These are phyloP conservation scores for Pachyrhynchus sulphureomaculatus DNA, from an alignment of 1,140 invertebrate genomes.

Conservation along the genomic window DNA sequence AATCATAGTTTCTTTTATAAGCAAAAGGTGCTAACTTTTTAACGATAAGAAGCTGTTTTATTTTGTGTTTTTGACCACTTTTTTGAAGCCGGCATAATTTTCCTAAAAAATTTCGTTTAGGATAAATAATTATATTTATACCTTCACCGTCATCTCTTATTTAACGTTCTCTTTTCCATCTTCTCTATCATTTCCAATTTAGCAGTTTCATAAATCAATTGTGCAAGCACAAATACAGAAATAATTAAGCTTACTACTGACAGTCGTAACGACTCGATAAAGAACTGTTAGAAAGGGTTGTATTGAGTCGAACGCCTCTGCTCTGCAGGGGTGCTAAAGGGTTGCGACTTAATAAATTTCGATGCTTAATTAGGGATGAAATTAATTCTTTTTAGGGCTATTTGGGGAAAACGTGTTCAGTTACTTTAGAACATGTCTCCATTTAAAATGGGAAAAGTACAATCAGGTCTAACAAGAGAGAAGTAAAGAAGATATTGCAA, in stretches of 20 bases:
- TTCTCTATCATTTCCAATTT: conserved; percentile 26
- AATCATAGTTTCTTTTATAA: too few relatives aligned
- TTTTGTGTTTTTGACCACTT: too few relatives aligned
- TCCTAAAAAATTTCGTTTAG: too few relatives aligned
- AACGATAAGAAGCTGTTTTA: too few relatives aligned
- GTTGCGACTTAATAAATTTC: conserved; percentile 44
- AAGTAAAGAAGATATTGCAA: too few relatives aligned
- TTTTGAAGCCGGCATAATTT: too few relatives aligned
- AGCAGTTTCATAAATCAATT: conserved; percentile 39
- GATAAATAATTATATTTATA: too few relatives aligned
- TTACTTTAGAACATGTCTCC: conserved; percentile 12
- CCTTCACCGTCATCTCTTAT: too few relatives aligned
- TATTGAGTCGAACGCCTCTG: conserved; percentile 34
- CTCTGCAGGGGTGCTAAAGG: conserved; percentile 31
- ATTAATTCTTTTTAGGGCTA: conserved; percentile 38
- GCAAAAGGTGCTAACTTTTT: too few relatives aligned
- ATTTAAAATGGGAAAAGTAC: background rate
- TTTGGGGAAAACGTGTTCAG: conserved; percentile 3
- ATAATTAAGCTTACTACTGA: conserved; percentile 43
- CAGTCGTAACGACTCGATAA: conserved; percentile 46
- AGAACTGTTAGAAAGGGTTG: conserved; percentile 40
- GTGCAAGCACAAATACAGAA: conserved; percentile 39
- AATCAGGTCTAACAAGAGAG: too few relatives aligned
- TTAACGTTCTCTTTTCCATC: too few relatives aligned
- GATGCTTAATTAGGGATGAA: conserved; percentile 47